A percentile compares a stretch with the other conserved stretches of the same genome.
Evolutionary conservation across 2,113 vertebrate genomes (phyloP).

Genomic region (Tympanuchus pallidicinctus): DNA sequence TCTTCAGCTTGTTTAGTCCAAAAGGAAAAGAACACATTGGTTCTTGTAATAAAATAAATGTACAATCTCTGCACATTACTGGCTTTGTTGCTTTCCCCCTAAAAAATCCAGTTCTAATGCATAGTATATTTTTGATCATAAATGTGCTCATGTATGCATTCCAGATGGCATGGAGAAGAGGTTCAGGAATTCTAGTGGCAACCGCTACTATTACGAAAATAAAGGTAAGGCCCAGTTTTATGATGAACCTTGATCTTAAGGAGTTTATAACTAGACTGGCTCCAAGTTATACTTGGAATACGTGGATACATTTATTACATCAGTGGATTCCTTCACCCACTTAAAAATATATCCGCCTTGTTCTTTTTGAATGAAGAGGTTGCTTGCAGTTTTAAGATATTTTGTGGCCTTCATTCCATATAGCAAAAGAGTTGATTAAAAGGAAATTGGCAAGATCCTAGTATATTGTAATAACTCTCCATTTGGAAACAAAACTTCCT

Average conservation of each 20-base stretch:
- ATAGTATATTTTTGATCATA: slow-evolving; percentile 66
- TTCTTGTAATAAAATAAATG: slow-evolving; percentile 45
- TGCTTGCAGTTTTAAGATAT: slow-evolving; percentile 48
- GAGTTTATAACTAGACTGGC: slow-evolving; percentile 68
- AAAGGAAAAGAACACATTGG: slow-evolving; percentile 40
- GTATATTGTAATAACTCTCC: slow-evolving; percentile 43
- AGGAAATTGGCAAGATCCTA: slow-evolving; percentile 25
- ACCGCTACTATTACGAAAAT: slow-evolving; percentile 57
- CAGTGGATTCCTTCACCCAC: slow-evolving; percentile 43
- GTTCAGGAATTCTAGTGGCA: slow-evolving; percentile 65
- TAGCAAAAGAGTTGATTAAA: slow-evolving; percentile 42
- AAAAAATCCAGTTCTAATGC: slow-evolving; percentile 43
- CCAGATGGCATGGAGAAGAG: slow-evolving; percentile 66
- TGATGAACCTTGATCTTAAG: slow-evolving; percentile 73
- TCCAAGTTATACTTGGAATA: slow-evolving; percentile 69
- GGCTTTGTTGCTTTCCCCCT: slow-evolving; percentile 59
- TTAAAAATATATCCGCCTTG: neutral
- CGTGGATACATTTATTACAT: slow-evolving; percentile 57
- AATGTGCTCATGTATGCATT: slow-evolving; percentile 61
- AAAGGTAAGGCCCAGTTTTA: slow-evolving; percentile 67
- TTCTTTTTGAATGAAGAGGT: slow-evolving; percentile 8
- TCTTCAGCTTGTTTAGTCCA: slow-evolving; percentile 12
- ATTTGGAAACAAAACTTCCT: slow-evolving; percentile 46
- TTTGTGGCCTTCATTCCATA: slow-evolving; percentile 14
- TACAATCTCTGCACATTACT: slow-evolving; percentile 38